Percentiles rank a stretch among this genome's conserved stretches.
Evolutionary conservation across 2,888 invertebrate genomes (phyloP).

Genomic region (Dyspetes luteomarginatus): DNA sequence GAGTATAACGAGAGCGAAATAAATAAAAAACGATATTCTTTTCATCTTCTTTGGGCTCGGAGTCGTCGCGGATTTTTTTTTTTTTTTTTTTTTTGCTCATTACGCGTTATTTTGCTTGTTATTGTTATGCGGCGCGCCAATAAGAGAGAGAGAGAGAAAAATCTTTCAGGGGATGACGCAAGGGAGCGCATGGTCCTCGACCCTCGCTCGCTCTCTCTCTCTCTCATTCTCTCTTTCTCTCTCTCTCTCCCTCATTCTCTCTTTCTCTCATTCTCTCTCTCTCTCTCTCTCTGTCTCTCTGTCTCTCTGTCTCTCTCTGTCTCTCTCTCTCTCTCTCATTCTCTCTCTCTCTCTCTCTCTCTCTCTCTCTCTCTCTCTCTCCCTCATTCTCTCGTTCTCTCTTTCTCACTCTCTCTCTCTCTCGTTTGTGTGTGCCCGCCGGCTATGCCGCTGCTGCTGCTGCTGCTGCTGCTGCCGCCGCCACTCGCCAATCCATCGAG

Average conservation of each 20-base stretch:
- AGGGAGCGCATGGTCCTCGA: conserved; percentile 67
- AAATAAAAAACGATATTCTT: too few species aligned
- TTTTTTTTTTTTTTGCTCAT: not conserved
- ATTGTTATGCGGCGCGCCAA: too few species aligned
- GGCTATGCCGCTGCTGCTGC: conserved; percentile 56
- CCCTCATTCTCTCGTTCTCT: conserved; percentile 63
- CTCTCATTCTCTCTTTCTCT: conserved; percentile 62
- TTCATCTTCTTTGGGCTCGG: too few species aligned
- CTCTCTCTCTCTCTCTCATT: conserved; percentile 45
- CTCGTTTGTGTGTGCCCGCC: conserved; percentile 37
- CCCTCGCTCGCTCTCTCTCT: conserved; percentile 48
- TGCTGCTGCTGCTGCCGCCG: conserved; percentile 58
- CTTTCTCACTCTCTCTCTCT: conserved; percentile 66
- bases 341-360: conserved; percentile 62
- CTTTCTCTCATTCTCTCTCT: conserved; percentile 51
- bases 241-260: too few species aligned
- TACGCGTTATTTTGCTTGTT: too few species aligned
- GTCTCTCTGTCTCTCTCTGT: conserved; percentile 5
- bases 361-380: conserved; percentile 46
- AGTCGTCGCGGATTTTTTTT: not conserved
- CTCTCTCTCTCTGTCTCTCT: conserved; percentile 19
- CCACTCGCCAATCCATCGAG: conserved; percentile 61
- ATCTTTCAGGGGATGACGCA: conserved; percentile 50
- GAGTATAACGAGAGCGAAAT: too few species aligned
- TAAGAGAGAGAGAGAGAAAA: conserved; percentile 22